These are phyloP conservation scores for Ochlodes sylvanus DNA, from an alignment of 2,888 invertebrate genomes.

Conservation along the genomic window DNA sequence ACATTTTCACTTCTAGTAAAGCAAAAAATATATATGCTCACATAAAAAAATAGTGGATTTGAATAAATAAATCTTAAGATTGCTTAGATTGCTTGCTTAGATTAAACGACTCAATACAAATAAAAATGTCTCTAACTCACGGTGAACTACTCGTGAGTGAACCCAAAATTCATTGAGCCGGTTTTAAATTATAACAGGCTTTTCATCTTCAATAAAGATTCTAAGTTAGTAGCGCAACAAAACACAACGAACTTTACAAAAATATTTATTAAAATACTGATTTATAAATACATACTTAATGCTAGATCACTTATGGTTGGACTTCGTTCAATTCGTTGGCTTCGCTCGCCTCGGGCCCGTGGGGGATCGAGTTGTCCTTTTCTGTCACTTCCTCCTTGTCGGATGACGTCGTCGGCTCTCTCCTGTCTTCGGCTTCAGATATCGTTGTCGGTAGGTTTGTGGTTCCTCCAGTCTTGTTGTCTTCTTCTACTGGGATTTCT, in stretches of 20 bases:
- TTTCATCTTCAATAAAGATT: neutral
- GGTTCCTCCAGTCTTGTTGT: conserved; percentile 38
- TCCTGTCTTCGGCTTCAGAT: conserved; percentile 56
- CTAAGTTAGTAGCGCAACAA: conserved; percentile 45
- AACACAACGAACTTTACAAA: conserved; percentile 64
- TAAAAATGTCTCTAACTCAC: neutral
- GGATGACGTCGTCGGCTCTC: conserved; percentile 63
- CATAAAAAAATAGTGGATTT: too few species aligned
- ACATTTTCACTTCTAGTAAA: conserved; percentile 1
- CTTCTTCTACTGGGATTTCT: conserved; percentile 21
- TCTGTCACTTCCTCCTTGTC: conserved; percentile 64
- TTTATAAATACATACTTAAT: conserved; percentile 72
- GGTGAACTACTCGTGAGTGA: neutral
- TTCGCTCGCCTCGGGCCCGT: conserved; percentile 62
- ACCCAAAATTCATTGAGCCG: neutral
- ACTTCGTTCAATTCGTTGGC: conserved; percentile 51
- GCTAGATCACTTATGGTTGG: conserved; percentile 70
- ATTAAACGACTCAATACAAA: too few species aligned
- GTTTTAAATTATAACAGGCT: neutral
- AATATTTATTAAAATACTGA: conserved; percentile 80
- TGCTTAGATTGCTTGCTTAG: too few species aligned
- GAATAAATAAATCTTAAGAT: too few species aligned
- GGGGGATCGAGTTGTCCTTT: conserved; percentile 70
- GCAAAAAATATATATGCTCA: too few species aligned
- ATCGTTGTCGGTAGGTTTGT: conserved; percentile 39